A percentile compares a stretch with the other conserved stretches of the same genome.
phyloP scores from a whole-genome alignment of 2,888 invertebrate genomes.

The Eudemis profundana region DNA sequence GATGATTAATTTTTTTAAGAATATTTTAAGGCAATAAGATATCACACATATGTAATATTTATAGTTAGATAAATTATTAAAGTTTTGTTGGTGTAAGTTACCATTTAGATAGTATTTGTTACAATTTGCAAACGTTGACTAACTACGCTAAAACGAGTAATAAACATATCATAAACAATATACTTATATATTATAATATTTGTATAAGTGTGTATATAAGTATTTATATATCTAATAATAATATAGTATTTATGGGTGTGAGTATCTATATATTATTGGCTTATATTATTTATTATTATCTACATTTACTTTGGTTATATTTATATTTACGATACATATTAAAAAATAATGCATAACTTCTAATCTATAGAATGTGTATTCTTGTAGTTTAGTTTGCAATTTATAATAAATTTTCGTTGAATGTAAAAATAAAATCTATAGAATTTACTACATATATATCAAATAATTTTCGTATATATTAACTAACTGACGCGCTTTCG shows the following conservation, averaged over 20 bases:
- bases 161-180: conserved; percentile 40
- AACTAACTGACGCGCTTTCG: conserved; percentile 35
- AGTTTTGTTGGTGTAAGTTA: conserved; percentile 19
- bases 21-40: background rate
- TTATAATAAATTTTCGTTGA: too few relatives aligned
- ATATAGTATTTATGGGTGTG: conserved; percentile 17
- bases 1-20: background rate
- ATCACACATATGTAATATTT: background rate
- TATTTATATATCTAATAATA: conserved; percentile 20
- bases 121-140: conserved; percentile 17
- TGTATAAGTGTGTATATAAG: conserved; percentile 6
- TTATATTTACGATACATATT: background rate
- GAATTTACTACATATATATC: background rate
- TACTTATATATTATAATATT: conserved; percentile 26
- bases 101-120: conserved; percentile 28
- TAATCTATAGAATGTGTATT: too few relatives aligned
- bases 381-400: too few relatives aligned
- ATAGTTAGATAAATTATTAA: conserved; percentile 21
- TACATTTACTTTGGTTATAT: too few relatives aligned
- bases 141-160: conserved; percentile 29
- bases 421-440: too few relatives aligned
- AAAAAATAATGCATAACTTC: background rate
- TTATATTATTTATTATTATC: background rate
- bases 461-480: background rate
- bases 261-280: background rate